A percentile compares a stretch with the other conserved stretches of the same genome.
Evolutionary conservation across 2,113 vertebrate genomes (phyloP).

Genomic region (Carassius carassius): DNA sequence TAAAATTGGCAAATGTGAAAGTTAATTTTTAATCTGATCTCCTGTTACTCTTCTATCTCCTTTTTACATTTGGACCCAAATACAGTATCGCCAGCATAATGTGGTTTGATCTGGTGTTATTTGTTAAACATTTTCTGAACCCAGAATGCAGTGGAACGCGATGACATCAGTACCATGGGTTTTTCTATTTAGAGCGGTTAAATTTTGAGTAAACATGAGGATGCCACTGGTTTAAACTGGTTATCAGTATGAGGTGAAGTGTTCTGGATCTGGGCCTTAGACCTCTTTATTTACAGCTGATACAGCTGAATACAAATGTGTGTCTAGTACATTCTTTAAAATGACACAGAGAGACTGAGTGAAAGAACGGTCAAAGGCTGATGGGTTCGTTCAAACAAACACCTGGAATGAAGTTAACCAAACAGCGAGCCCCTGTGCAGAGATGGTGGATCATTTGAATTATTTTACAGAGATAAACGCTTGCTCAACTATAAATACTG

Average conservation of each 20-base stretch:
- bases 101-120: conserved; percentile 31
- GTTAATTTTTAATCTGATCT: neutral
- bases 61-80: conserved; percentile 3
- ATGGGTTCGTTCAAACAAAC: conserved; percentile 40
- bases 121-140: conserved; percentile 51
- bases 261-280: neutral
- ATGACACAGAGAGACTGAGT: neutral
- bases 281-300: conserved; percentile 18
- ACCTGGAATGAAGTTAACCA: neutral
- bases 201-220: conserved; percentile 13
- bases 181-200: conserved; percentile 24
- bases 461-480: neutral
- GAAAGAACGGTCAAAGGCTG: conserved; percentile 3
- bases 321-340: conserved; percentile 2
- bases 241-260: neutral
- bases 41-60: neutral
- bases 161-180: conserved; percentile 6
- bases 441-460: neutral
- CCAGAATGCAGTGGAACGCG: neutral
- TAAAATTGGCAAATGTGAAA: neutral
- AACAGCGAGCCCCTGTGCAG: neutral
- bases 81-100: conserved; percentile 16
- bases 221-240: neutral
- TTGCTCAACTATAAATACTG: conserved; percentile 9
- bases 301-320: conserved; percentile 5